Conservation (phyloP, 2,113 vertebrate genomes). For the Perccottus glenii region DNA sequence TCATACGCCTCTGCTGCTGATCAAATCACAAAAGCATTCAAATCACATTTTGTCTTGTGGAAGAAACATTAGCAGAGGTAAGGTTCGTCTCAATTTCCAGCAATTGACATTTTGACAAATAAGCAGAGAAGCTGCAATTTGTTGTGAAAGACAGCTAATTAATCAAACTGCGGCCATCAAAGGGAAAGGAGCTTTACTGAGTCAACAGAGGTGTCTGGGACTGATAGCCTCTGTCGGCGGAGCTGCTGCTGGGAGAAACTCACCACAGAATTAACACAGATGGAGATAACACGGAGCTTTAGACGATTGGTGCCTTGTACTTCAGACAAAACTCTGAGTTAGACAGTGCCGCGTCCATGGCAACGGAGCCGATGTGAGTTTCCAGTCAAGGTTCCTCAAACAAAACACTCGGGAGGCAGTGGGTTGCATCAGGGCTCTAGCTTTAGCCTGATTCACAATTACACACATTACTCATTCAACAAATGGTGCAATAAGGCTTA, state of each 20-base stretch:
- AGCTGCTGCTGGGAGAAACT: too few relatives aligned
- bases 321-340: not conserved
- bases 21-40: slow-evolving; percentile 38
- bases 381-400: slow-evolving; percentile 35
- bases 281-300: slow-evolving; percentile 11
- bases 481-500: not conserved
- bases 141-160: slow-evolving; percentile 34
- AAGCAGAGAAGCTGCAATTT: slow-evolving; percentile 23
- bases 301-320: slow-evolving; percentile 5
- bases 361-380: slow-evolving; percentile 10
- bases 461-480: not conserved
- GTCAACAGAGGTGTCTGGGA: not conserved
- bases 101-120: slow-evolving; percentile 58
- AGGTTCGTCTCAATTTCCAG: not conserved
- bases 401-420: slow-evolving; percentile 10
- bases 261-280: too few relatives aligned
- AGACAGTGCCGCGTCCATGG: slow-evolving; percentile 3
- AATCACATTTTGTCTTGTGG: too few relatives aligned
- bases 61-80: slow-evolving; percentile 24
- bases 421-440: slow-evolving; percentile 2
- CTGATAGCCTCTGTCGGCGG: slow-evolving; percentile 29
- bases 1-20: slow-evolving; percentile 38
- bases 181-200: slow-evolving; percentile 5
- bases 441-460: not conserved
- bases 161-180: slow-evolving; percentile 50